Evolutionary conservation across 2,113 vertebrate genomes (phyloP).

Genomic region (Antechinus stuartii): DNA sequence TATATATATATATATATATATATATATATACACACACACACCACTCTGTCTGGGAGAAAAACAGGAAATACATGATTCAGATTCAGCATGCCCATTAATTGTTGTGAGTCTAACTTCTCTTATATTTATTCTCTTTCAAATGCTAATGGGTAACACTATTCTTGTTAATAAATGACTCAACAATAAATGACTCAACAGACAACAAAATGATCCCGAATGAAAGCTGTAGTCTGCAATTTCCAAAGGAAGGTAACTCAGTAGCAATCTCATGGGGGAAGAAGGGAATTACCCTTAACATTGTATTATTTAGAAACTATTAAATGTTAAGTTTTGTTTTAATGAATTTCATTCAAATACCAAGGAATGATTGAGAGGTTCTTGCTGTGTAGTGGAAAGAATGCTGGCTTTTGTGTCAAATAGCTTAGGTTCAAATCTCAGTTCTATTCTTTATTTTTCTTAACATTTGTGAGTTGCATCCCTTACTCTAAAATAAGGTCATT

Average conservation of each 20-base stretch:
- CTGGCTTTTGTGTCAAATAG: neutral
- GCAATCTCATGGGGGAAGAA: neutral
- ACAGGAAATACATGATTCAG: conserved; percentile 46
- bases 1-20: too few species aligned
- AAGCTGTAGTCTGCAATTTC: conserved; percentile 10
- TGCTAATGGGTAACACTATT: conserved; percentile 58
- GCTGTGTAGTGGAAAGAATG: neutral
- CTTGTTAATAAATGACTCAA: conserved; percentile 35
- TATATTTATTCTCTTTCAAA: conserved; percentile 45
- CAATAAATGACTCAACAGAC: conserved; percentile 38
- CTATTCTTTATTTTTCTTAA: neutral
- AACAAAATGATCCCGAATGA: conserved; percentile 48
- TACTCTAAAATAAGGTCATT: neutral
- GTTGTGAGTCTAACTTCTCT: conserved; percentile 30
- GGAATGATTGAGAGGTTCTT: neutral
- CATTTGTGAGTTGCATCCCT: neutral
- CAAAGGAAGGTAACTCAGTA: neutral
- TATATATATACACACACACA: too few species aligned
- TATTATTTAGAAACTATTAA: conserved; percentile 9
- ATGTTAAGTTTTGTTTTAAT: conserved; percentile 19
- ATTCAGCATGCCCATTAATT: neutral
- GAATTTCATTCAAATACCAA: neutral
- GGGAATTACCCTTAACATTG: neutral
- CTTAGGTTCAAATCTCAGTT: too few species aligned
- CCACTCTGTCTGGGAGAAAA: neutral